These are phyloP conservation scores for Glossophaga mutica DNA, from an alignment of 2,797 vertebrate species.

Conservation along the genomic window DNA sequence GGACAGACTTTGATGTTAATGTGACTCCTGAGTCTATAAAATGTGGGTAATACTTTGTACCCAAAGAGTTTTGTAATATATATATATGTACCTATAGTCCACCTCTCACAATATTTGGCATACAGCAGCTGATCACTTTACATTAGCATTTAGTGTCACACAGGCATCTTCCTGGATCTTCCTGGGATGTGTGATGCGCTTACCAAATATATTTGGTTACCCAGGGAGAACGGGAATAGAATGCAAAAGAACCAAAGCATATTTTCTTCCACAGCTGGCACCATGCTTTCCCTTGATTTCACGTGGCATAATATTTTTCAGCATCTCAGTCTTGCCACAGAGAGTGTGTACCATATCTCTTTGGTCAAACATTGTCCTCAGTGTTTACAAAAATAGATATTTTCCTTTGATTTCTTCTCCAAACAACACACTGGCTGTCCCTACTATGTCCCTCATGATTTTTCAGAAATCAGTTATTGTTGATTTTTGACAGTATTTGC, in stretches of 20 bases:
- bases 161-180: background rate
- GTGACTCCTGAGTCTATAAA: background rate
- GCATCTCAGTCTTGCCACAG: background rate
- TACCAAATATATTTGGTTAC: background rate
- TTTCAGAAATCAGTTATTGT: background rate
- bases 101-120: background rate
- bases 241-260: background rate
- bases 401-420: background rate
- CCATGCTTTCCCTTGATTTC: background rate
- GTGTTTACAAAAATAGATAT: background rate
- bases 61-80: background rate
- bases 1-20: background rate
- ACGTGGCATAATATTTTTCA: background rate
- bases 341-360: background rate
- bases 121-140: background rate
- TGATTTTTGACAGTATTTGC: background rate
- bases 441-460: background rate
- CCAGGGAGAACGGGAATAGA: background rate
- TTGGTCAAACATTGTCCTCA: background rate
- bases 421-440: background rate
- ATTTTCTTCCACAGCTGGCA: background rate
- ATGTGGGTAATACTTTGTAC: background rate
- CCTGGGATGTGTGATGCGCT: background rate
- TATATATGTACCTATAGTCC: background rate
- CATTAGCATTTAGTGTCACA: background rate